Evolutionary conservation across 2,888 invertebrate species (phyloP), one percentile per base, ranked within the genome.

Genomic region (Zygothrica quintamaculata): DNA sequence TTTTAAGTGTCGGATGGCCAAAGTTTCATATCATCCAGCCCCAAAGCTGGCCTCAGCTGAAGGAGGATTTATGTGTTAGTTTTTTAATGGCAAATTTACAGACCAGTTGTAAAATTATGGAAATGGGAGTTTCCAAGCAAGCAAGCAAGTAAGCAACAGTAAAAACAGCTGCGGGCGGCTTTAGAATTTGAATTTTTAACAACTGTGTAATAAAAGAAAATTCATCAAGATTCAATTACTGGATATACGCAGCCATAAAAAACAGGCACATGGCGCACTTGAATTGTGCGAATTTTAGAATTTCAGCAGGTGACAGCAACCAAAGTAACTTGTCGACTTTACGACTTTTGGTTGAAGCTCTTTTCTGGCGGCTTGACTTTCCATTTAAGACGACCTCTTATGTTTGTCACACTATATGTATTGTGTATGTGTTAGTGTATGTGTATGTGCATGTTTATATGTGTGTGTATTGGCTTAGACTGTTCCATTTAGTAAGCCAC

Each of bases 201-300:
- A 71, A 58, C 60, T 57, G 43, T 65, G 80, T 57, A 72, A 72
- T 79, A 68, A 66, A 82, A 72, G 33, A 9, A 57, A 71, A 79
- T 79, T 72, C 70, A 66, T 84, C 64, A 81, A 74, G 64, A 81
- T 84, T 79, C 81, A 79, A 84, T 81, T 84, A 79, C 82, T 29
- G 25, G 56, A 52, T 67, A 48, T 58, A 31, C 25, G 48, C 40
- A 26, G 40, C 44, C 53, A 46, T 59, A 64, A 67, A 64, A 67
- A 64, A 62, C n/a, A 12, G 13, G 25, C 43, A 51, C 48, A 25
- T 25, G 40, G 9, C 39, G 25, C 12, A 36, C 25, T 26, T 9
- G n/a, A 29, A 29, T 9, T 29, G 26, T n/a, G n/a, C 7, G 29
- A 29, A 29, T 29, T n/a, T 39, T 36, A 12, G 13, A 26, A 57